phyloP scores from a whole-genome alignment of 2,797 vertebrate species.

The Melanogrammus aeglefinus region DNA sequence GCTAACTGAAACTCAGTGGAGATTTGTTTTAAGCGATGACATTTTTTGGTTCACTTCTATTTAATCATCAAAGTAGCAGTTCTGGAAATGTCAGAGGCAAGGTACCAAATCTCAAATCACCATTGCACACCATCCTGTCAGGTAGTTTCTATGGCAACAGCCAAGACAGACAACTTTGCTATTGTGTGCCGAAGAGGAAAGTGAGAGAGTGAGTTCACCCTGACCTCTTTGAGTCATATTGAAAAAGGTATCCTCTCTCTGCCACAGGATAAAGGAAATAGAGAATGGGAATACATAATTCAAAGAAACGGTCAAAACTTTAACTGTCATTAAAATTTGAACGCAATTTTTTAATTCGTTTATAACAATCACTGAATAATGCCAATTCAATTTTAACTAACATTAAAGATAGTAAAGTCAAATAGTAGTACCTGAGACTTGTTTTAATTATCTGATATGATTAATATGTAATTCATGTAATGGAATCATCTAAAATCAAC shows the following conservation, averaged over 20 bases:
- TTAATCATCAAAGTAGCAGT: not conserved
- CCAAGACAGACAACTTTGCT: not conserved
- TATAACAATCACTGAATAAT: no score
- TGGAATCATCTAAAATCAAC: no score
- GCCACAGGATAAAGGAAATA: not conserved
- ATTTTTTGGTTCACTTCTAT: not conserved
- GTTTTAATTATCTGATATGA: no score
- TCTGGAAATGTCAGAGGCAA: not conserved
- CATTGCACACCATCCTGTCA: not conserved
- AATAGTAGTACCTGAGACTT: no score
- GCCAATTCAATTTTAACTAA: no score
- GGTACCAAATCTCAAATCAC: not conserved
- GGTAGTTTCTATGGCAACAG: constrained; percentile 6
- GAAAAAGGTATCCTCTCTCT: not conserved
- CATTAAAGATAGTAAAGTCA: no score
- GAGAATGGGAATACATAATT: not conserved
- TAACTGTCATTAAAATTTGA: not conserved
- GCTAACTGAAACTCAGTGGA: not conserved
- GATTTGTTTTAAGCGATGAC: not conserved
- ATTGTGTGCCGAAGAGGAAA: not conserved
- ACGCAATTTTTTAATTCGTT: not conserved
- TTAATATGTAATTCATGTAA: no score
- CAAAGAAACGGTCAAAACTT: not conserved
- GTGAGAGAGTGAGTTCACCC: not conserved
- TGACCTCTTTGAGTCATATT: not conserved